Conservation (phyloP, 2,888 invertebrate species). For the Sarcophaga caerulescens region DNA sequence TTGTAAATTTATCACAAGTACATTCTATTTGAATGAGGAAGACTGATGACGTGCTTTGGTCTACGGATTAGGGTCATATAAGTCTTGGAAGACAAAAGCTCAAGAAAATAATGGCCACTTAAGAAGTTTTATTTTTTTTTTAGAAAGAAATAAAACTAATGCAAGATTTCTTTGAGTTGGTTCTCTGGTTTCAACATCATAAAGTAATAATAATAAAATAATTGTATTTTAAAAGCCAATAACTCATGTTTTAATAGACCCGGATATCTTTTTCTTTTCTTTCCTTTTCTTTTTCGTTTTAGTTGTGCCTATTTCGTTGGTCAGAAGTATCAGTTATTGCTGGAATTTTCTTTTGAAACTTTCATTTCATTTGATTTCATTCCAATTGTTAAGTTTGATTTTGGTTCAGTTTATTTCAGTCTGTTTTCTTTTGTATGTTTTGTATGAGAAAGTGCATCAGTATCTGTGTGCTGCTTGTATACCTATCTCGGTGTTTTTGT, state of each 20-base stretch:
- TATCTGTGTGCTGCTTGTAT: constrained; percentile 2
- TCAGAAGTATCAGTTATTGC: neutral
- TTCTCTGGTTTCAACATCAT: neutral
- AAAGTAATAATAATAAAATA: constrained; percentile 40
- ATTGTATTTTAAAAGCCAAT: constrained; percentile 48
- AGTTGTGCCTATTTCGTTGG: neutral
- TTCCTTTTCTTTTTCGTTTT: neutral
- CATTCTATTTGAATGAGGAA: neutral
- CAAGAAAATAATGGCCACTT: constrained; percentile 55
- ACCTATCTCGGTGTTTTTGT: constrained; percentile 29
- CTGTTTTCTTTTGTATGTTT: constrained; percentile 21
- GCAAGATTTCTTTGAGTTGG: neutral
- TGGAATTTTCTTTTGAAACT: constrained; percentile 15
- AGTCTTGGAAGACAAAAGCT: constrained; percentile 27
- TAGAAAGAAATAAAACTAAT: neutral
- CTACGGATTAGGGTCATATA: constrained; percentile 24
- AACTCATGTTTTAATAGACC: constrained; percentile 34
- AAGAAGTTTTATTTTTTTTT: constrained; percentile 22
- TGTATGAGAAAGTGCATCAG: constrained; percentile 9
- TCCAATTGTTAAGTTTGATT: neutral
- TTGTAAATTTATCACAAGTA: constrained; percentile 42
- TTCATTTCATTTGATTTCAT: constrained; percentile 31
- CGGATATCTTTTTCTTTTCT: constrained; percentile 37
- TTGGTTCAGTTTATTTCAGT: neutral
- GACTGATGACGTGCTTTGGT: neutral